A percentile compares a stretch with the other conserved stretches of the same genome.
These are phyloP conservation scores for Stichopus chloronotus DNA, from an alignment of 35 echinoderm and acorn worm genomes.

Conservation along the genomic window DNA sequence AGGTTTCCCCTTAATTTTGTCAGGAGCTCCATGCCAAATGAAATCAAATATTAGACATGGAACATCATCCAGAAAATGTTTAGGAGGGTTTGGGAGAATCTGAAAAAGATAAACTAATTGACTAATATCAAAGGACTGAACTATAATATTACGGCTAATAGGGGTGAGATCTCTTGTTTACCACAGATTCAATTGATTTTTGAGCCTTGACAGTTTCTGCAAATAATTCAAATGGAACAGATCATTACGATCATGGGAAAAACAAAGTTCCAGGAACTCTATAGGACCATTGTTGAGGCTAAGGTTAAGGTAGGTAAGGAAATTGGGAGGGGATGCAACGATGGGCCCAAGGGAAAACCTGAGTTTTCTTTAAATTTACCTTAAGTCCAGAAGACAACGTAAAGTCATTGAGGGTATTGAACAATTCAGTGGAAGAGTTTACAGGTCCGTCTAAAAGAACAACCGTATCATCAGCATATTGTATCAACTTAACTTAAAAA, in stretches of 20 bases:
- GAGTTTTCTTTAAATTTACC: slow-evolving; percentile 60
- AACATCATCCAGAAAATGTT: not conserved
- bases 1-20: too few relatives aligned
- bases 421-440: too few relatives aligned
- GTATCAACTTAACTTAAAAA: too few relatives aligned
- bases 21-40: too few relatives aligned
- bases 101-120: slow-evolving; percentile 1
- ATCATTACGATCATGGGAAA: slow-evolving; percentile 16
- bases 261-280: not conserved
- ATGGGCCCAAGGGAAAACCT: slow-evolving; percentile 18
- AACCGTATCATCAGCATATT: slow-evolving; percentile 60
- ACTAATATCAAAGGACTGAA: slow-evolving; percentile 34
- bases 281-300: not conserved
- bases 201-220: slow-evolving; percentile 35
- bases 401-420: slow-evolving; percentile 36
- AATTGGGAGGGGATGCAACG: not conserved
- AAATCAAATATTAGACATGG: not conserved
- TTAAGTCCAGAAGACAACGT: slow-evolving; percentile 47
- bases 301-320: not conserved
- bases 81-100: too few relatives aligned
- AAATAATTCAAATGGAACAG: not conserved
- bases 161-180: slow-evolving; percentile 47
- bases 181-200: slow-evolving; percentile 66
- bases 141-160: slow-evolving; percentile 43
- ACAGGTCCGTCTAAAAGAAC: slow-evolving; percentile 42